Base-by-base conservation (phyloP, 2,113 vertebrate genomes). In the Daphoenositta chrysoptera region DNA sequence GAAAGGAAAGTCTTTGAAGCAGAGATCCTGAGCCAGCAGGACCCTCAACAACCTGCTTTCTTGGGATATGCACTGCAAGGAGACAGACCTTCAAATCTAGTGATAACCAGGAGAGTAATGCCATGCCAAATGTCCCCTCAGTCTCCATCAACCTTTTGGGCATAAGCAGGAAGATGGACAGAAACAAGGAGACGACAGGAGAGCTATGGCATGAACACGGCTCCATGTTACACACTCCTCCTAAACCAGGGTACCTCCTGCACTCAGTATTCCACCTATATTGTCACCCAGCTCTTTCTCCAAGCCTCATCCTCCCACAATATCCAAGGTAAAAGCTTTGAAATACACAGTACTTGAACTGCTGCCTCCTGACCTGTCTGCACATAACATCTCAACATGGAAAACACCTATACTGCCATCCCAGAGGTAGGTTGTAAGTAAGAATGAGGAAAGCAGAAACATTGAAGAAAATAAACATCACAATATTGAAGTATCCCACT, bases 361-460 rank as follows among this genome's bases (percentile, higher is more conserved):
- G 30, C 44, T 79, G 78, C 56, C 61, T 68, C 39, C 65, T 63
- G 39, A 61, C 50, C 8, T 47, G 24, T 31, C 82, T 68, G 57
- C 66, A 83, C 0, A 0, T 37, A 72, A 83, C 10, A 37, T 26
- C 61, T 68, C 31, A 37, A 33, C 0, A 0, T 6, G n/a, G 57
- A 77, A 82, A 85, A 33, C 10, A 44, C 7, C 22, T 37, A 48
- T 10, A 20, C 0, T 69, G 50, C 22, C 64, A 35, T 40, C 31
- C 45, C 11, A 6, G 71, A 51, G 33, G 45, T 4, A 60, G 58
- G 35, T 7, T 23, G 7, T 11, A 35, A 54, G 20, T 31, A 68
- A 69, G 53, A 83, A 61, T 19, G 47, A 69, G 33, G 37, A 48
- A 90, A 68, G n/a, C 53, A 47, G 48, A 61, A 86, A 60, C 27